Base-by-base conservation (phyloP, 1,140 invertebrate genomes). In the Rhizoglyphus robini region DNA sequence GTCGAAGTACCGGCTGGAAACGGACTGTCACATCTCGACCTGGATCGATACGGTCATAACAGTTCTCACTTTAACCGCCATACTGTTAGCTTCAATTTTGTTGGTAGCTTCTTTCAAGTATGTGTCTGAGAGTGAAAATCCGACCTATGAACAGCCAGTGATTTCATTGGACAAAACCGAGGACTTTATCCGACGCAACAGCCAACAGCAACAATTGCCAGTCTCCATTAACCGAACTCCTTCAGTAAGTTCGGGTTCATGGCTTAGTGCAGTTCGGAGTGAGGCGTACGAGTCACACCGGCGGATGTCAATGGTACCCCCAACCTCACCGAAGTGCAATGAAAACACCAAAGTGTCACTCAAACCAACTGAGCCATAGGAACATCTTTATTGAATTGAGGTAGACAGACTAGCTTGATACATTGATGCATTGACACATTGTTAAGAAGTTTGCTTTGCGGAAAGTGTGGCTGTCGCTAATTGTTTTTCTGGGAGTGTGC, bases 31-130 rank as follows among this genome's bases (percentile, higher is more conserved):
- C 27, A 13, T n/a, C 31, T 20, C 32, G 1, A 29, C 31, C 29
- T 60, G 58, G 58, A 60, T 60, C 38, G 58, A 60, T 60, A 23
- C 58, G n/a, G 32, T 60, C 30, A 60, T 60, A 18, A 29, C 58
- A n/a, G 27, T 30, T 32, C 27, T 60, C 13, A 60, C 58, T 15
- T n/a, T 60, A 27, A 34, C 27, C 27, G 15, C 27, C 13, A 60
- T 32, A n/a, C 8, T 60, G 2, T n/a, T 60, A 11, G 58, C 32
- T 20, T 60, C 58, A 11, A n/a, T 15, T 60, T 11, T 60, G 13
- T n/a, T 60, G 11, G 36, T 60, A 8, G 15, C 58, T 20, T 60
- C 58, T 27, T 46, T 29, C 13, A 60, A 30, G 11, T 60, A 32
- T 46, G 58, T 60, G 23, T 30, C 13, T 32, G 58, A 15, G 2